A percentile compares a stretch with the other conserved stretches of the same genome.
These are phyloP conservation scores for Melanophora roralis DNA, from an alignment of 2,888 invertebrate species.

Conservation along the genomic window DNA sequence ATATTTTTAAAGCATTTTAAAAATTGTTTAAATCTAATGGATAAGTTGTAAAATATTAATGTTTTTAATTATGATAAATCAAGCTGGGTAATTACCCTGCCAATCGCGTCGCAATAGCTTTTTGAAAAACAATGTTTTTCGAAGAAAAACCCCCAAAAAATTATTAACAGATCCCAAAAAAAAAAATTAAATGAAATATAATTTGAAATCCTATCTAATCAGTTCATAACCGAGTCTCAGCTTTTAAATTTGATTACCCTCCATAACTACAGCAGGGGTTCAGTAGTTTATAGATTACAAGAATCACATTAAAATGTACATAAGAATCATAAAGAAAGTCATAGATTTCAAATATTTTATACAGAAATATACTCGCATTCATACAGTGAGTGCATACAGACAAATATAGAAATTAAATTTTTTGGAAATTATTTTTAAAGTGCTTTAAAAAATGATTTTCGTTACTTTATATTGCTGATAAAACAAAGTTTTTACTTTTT, in stretches of 20 bases:
- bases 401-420: not conserved
- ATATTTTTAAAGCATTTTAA: too few relatives aligned
- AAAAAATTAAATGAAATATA: not conserved
- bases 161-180: too few relatives aligned
- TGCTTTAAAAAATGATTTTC: slow-evolving; percentile 8
- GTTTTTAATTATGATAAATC: too few relatives aligned
- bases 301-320: not conserved
- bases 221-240: slow-evolving; percentile 40
- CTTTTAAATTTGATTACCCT: slow-evolving; percentile 48
- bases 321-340: not conserved
- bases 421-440: slow-evolving; percentile 7
- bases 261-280: slow-evolving; percentile 10
- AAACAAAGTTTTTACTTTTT: not conserved
- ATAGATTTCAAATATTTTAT: not conserved
- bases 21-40: too few relatives aligned
- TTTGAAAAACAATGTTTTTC: too few relatives aligned
- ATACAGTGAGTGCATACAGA: not conserved
- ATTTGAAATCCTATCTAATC: slow-evolving; percentile 24
- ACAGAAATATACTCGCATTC: too few relatives aligned
- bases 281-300: not conserved
- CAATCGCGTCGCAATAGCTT: too few relatives aligned
- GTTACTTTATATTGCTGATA: not conserved
- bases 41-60: too few relatives aligned
- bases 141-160: too few relatives aligned
- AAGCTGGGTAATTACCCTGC: too few relatives aligned